These are phyloP conservation scores for Planococcus citri DNA, from an alignment of 1,140 invertebrate genomes.

Conservation along the genomic window DNA sequence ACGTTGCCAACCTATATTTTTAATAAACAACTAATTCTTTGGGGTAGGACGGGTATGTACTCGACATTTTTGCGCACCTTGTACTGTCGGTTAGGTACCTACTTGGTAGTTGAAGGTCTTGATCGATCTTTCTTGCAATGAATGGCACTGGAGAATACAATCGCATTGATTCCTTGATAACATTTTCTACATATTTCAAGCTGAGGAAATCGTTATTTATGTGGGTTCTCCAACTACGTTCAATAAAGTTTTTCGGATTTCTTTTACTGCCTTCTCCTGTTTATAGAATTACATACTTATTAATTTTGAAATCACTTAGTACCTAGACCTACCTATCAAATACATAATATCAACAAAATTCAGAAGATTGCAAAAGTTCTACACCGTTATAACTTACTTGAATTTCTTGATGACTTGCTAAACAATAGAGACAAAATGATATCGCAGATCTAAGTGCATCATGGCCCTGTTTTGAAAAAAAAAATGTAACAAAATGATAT, in stretches of 20 bases:
- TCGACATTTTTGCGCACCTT: no score
- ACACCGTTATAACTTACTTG: not conserved
- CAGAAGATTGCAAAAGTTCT: no score
- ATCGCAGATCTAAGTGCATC: not conserved
- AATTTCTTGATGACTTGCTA: not conserved
- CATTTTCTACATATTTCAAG: slow-evolving; percentile 52
- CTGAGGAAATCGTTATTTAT: slow-evolving; percentile 36
- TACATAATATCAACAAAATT: no score
- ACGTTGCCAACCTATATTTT: no score
- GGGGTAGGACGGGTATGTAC: no score
- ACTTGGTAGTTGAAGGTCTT: slow-evolving; percentile 37
- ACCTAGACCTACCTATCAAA: no score
- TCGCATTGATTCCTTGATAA: slow-evolving; percentile 40
- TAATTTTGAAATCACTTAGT: no score
- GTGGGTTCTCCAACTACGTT: not conserved
- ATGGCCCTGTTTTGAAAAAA: not conserved
- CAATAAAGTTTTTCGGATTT: not conserved
- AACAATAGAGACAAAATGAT: not conserved
- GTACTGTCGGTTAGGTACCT: slow-evolving; percentile 30
- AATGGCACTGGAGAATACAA: slow-evolving; percentile 43
- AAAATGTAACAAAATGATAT: not conserved
- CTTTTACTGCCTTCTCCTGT: not conserved
- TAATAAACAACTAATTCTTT: no score
- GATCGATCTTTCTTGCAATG: slow-evolving; percentile 35
- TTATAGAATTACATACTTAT: not conserved